phyloP scores from a whole-genome alignment of 2,113 vertebrate genomes.

The Electrona antarctica region DNA sequence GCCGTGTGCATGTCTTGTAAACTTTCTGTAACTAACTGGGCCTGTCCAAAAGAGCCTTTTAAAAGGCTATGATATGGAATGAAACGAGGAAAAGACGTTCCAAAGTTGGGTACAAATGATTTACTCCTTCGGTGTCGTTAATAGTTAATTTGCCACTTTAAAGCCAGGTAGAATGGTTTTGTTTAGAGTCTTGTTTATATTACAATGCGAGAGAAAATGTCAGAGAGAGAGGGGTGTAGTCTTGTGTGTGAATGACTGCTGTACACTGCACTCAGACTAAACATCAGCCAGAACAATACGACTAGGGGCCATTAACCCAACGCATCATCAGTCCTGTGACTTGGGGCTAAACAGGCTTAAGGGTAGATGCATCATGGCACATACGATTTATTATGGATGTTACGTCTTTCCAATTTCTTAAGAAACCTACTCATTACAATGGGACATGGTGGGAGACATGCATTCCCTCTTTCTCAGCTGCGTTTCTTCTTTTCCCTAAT shows the following conservation, averaged over 20 bases:
- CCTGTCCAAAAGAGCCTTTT: background rate
- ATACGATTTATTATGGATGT: slow-evolving; percentile 39
- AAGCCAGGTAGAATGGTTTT: background rate
- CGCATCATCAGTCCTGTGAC: slow-evolving; percentile 22
- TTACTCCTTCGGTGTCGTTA: background rate
- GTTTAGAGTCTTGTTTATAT: no score
- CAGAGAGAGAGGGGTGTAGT: background rate
- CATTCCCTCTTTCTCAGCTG: slow-evolving; percentile 60
- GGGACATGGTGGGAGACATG: slow-evolving; percentile 25
- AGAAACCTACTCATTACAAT: slow-evolving; percentile 71
- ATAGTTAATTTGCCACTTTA: background rate
- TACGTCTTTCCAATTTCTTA: slow-evolving; percentile 38
- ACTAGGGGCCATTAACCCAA: background rate
- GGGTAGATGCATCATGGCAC: slow-evolving; percentile 36
- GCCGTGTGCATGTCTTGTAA: background rate
- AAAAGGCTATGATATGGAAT: background rate
- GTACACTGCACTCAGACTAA: background rate
- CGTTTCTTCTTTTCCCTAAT: slow-evolving; percentile 64
- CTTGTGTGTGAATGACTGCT: slow-evolving; percentile 31
- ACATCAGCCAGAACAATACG: background rate
- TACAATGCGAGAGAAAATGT: no score
- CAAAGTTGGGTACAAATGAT: background rate
- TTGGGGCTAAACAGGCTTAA: background rate
- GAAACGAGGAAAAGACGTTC: background rate
- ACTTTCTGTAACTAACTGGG: background rate